Evolutionary conservation across 2,797 vertebrate genomes (phyloP), one percentile per base, ranked within the genome.

Genomic region (Tokudaia tokunoshimensis): DNA sequence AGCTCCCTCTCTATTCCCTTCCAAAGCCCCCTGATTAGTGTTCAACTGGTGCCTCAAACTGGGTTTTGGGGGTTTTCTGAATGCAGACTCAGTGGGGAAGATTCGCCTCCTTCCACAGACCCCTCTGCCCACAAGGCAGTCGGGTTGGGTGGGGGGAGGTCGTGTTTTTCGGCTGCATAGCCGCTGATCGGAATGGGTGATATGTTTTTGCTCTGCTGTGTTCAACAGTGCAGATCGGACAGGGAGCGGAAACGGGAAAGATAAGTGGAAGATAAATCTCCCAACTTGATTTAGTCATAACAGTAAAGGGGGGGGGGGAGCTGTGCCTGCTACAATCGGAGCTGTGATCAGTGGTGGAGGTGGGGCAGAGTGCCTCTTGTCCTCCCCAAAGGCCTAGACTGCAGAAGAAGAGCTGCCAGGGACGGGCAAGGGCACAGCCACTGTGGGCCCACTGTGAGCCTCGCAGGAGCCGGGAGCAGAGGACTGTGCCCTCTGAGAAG

Each of bases 211-310:
- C 94, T 97, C 97, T 92, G 92, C 96, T 89, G 92, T 97, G 97
- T 94, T 97, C 96, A 97, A 96, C 94, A 95, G 97, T 92, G 97
- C 80, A 26, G 80, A 96, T 97, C 95, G 44, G 96, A 98, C 98
- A 97, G 97, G 72, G 95, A 97, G 95, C 61, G 76, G 98, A 97
- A 97, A 94, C 96, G 3, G 91, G 93, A 89, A 92, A 97, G 97
- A 95, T 97, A 97, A 98, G 97, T 93, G 95, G 97, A 97, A 95
- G 95, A 98, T 98, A 97, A 98, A 98, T 98, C 97, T 96, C 94
- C 92, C 92, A 47, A 95, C 97, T 96, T 97, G 96, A 98, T 98
- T 96, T 97, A 97, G 98, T 98, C 96, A 95, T 97, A 95, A 95
- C 70, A 94, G 96, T 90, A 92, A 95, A 91, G 92, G 96, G 74